Evolutionary conservation across 2,888 invertebrate species (phyloP), one percentile per base, ranked within the genome.

Genomic region (Spisula solida): DNA sequence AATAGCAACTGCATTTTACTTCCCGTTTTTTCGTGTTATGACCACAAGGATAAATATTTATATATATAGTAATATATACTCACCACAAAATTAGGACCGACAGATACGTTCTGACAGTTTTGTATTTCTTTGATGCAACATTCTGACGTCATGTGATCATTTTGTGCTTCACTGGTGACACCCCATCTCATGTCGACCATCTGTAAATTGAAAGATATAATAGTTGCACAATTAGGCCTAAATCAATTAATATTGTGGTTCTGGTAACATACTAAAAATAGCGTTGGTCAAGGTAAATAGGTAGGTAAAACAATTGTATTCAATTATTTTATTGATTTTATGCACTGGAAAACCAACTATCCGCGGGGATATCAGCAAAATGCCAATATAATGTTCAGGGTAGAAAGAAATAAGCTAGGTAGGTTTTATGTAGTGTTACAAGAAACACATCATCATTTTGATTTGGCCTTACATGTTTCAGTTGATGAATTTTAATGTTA

Each of bases 171-270:
- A 55, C 92, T 93, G 1, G 94, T 93, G 8, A 95, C 94, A 10
- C 95, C 95, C 95, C 95, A 95, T 25, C 95, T 87, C 95, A 95
- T 95, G 86, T 95, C 95, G 12, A 95, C 94, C 82, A 94, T 94
- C 94, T 95, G 87, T 98, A 99, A 84, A 29, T 66, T 29, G 47
- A 81, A 56, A 20, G 18, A 56, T 18, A 20, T 56, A 56, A 20
- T 20, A 18, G 4, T 56, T 20, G 8, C 8, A 66, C 25, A 66
- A 66, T 66, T 56, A 56, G 18, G 56, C 0, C 20, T 20, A n/a
- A 41, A n/a, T 20, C 0, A 20, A 56, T 56, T 1, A 56, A 16
- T 56, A 56, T 56, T n/a, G 18, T 18, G 56, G 56, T n/a, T 18
- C n/a, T 56, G 56, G 20, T 18, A 18, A 56, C 16, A 56, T 20